Conservation (phyloP, 2,797 vertebrate species). For the Chloroceryle inda region DNA sequence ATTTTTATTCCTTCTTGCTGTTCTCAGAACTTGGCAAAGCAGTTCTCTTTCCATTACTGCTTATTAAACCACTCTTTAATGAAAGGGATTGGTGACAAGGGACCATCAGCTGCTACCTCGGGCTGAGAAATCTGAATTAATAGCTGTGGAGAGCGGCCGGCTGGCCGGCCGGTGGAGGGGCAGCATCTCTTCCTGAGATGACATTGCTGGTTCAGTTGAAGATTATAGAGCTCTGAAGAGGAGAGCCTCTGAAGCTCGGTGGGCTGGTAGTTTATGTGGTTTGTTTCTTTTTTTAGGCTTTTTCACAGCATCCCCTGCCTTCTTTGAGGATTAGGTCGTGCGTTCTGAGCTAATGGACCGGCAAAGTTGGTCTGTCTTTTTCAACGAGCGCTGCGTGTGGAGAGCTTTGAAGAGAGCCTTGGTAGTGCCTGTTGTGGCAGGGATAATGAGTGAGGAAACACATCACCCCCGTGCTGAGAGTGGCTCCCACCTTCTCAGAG, state of each 20-base stretch:
- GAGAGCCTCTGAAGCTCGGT: neutral
- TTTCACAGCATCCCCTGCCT: fast-evolving
- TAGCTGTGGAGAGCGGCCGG: neutral
- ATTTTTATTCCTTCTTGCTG: neutral
- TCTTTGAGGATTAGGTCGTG: neutral
- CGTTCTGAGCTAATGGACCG: neutral
- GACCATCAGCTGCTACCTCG: neutral
- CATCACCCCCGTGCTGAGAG: neutral
- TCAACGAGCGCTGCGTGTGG: neutral
- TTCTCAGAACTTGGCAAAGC: neutral
- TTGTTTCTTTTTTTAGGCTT: neutral
- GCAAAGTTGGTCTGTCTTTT: neutral
- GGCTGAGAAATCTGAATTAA: neutral
- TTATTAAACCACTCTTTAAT: constrained; percentile 12
- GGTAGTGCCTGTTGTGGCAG: neutral
- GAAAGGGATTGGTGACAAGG: neutral
- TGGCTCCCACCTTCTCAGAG: neutral
- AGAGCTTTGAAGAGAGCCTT: neutral
- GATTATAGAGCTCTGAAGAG: neutral
- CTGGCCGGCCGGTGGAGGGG: neutral
- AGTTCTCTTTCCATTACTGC: neutral
- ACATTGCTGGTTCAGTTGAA: neutral
- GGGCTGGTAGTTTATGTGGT: neutral
- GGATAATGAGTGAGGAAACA: neutral
- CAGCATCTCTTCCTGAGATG: neutral